phyloP scores from a whole-genome alignment of 1,140 invertebrate genomes.

The Dolichoris vasculosae region DNA sequence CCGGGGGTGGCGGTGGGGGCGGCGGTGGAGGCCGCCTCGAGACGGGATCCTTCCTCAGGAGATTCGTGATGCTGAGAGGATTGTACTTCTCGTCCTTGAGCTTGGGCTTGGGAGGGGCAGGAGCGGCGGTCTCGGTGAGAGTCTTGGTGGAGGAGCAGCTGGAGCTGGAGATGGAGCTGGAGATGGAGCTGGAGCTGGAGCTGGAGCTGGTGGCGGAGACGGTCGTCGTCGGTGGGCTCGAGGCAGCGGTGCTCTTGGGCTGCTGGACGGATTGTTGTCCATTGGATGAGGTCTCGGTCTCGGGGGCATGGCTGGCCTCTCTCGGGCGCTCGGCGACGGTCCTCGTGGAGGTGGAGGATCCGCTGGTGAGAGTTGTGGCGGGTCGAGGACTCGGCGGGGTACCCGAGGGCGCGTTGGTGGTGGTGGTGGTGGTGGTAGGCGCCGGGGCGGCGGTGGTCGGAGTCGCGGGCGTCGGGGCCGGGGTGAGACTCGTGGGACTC shows the following conservation, averaged over 20 bases:
- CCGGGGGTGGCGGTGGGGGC: not conserved
- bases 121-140: not conserved
- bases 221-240: not conserved
- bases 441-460: slow-evolving; percentile 38
- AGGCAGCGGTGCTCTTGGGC: slow-evolving; percentile 31
- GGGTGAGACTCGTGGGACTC: slow-evolving; percentile 71
- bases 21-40: slow-evolving; percentile 36
- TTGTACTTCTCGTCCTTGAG: slow-evolving; percentile 77
- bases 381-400: slow-evolving; percentile 45
- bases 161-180: not conserved
- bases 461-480: not conserved
- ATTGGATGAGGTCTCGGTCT: not conserved
- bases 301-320: slow-evolving; percentile 20
- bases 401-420: not conserved
- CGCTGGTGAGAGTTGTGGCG: slow-evolving; percentile 54
- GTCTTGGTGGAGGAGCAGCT: too few species aligned
- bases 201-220: not conserved
- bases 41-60: slow-evolving; percentile 78
- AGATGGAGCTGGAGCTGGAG: not conserved
- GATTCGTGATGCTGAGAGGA: slow-evolving; percentile 80
- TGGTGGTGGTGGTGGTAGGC: slow-evolving; percentile 16
- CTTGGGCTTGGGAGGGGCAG: slow-evolving; percentile 43
- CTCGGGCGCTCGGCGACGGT: not conserved
- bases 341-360: slow-evolving; percentile 60
- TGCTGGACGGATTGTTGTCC: not conserved